phyloP scores from a whole-genome alignment of 2,888 invertebrate genomes.

The Anagyrus pseudococci region DNA sequence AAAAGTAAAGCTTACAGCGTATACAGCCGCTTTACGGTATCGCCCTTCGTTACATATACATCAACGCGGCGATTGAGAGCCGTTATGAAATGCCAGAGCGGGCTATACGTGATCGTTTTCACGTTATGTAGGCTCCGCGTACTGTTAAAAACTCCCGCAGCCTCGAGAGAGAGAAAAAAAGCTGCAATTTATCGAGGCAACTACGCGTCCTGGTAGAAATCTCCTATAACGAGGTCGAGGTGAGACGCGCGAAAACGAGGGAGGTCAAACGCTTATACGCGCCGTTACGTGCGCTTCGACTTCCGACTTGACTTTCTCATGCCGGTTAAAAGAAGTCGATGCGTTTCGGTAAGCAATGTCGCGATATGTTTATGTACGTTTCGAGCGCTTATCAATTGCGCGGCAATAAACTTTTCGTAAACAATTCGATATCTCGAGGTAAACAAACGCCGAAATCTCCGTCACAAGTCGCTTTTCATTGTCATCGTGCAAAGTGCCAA shows the following conservation, averaged over 20 bases:
- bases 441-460: no score
- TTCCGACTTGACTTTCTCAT: background rate
- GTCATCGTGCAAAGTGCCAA: background rate
- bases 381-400: background rate
- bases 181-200: constrained; percentile 14
- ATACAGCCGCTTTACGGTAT: no score
- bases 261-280: constrained; percentile 13
- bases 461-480: background rate
- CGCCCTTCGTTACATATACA: no score
- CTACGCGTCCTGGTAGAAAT: constrained; percentile 28
- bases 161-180: no score
- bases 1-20: no score
- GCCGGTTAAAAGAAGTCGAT: background rate
- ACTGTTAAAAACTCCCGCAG: no score
- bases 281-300: background rate
- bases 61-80: background rate
- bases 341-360: background rate
- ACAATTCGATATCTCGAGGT: no score
- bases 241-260: constrained; percentile 33
- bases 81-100: background rate
- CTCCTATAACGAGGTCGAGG: constrained; percentile 37
- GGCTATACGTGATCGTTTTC: no score
- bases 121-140: no score
- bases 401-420: no score
- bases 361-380: background rate